Evolutionary conservation across 2,888 invertebrate species (phyloP), one percentile per base, ranked within the genome.

Genomic region (Eupeodes latifasciatus): DNA sequence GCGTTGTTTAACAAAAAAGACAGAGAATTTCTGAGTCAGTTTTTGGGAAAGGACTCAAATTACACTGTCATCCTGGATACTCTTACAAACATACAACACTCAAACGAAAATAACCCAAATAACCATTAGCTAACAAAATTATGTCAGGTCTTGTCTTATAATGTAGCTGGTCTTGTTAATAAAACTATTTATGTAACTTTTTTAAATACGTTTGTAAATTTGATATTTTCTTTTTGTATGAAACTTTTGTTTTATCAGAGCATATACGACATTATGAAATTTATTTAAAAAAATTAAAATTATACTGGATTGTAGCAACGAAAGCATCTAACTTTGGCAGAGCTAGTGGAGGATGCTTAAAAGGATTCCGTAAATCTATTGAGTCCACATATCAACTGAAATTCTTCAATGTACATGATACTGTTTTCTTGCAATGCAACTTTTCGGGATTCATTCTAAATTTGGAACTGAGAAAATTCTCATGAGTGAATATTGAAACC

Each of bases 171-270:
- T 53, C 67, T 67, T 55, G 55, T 55, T 16, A 71, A 71, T 19
- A 71, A 40, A 71, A 40, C 55, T 36, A 19, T 40, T 40, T 55
- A 19, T 71, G 69, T 44, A 55, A 16, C 40, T 44, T 55, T 55
- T 55, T 71, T 71, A 53, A 67, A 67, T 61, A 40, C 36, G 3
- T 57, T 19, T 61, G 61, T 57, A 19, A 57, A 57, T 57, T 57
- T 27, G 19, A 57, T 57, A 57, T 57, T 57, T 57, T 57, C 55
- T 57, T 57, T 66, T 66, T 27, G 27, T 66, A 66, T 51, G 66
- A 49, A 66, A 66, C 66, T 11, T 71, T 71, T 71, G 71, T 71
- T 16, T 36, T 16, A 53, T 57, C 71, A 34, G 55, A 71, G 34
- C 51, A 71, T 71, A 71, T 40, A 1, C 19, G 19, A 1, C 19